phyloP scores from a whole-genome alignment of 1,140 invertebrate species.

The Eriosoma lanigerum region DNA sequence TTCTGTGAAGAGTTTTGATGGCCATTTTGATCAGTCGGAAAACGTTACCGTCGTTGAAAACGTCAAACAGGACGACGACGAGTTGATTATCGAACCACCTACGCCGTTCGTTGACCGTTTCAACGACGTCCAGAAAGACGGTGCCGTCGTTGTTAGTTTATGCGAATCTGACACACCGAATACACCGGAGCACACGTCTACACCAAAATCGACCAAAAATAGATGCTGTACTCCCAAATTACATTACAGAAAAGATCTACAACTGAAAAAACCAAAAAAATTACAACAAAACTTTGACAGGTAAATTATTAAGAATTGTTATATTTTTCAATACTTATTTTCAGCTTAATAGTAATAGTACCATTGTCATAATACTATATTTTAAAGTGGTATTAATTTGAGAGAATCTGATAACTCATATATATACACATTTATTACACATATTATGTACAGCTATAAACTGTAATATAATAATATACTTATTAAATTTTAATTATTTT shows the following conservation, averaged over 20 bases:
- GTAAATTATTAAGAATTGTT: not conserved
- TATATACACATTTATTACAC: too few relatives aligned
- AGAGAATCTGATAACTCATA: too few relatives aligned
- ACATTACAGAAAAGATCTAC: slow-evolving; percentile 23
- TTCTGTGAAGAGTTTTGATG: slow-evolving; percentile 21
- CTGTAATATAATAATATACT: too few relatives aligned
- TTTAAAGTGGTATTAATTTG: too few relatives aligned
- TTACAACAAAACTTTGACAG: not conserved
- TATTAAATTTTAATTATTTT: not conserved
- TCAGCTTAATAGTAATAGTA: too few relatives aligned
- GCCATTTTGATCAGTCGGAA: slow-evolving; percentile 39
- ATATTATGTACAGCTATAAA: too few relatives aligned
- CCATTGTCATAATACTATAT: too few relatives aligned
- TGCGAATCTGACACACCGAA: slow-evolving; percentile 29
- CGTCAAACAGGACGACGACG: not conserved
- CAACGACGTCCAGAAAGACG: not conserved
- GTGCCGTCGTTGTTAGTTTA: not conserved
- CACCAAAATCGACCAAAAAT: slow-evolving; percentile 52
- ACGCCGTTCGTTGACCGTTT: slow-evolving; percentile 26
- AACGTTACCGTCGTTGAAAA: slow-evolving; percentile 46
- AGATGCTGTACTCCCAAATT: slow-evolving; percentile 34
- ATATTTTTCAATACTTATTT: too few relatives aligned
- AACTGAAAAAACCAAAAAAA: slow-evolving; percentile 33
- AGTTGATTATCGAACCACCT: slow-evolving; percentile 30
- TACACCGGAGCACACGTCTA: slow-evolving; percentile 54